Conservation (phyloP, 2,888 invertebrate genomes). For the Spodoptera littoralis region DNA sequence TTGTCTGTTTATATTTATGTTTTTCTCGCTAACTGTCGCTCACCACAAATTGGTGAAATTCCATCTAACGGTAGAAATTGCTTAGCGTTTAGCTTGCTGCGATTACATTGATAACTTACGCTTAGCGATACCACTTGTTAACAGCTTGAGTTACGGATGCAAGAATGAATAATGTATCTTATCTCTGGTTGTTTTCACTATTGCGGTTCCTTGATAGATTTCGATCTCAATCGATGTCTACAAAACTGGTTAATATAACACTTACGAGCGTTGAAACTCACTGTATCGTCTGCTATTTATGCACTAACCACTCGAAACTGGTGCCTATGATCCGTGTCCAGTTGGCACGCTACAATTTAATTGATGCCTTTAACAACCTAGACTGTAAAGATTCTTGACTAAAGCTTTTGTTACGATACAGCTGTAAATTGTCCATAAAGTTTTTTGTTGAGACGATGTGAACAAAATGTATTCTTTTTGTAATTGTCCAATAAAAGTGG, state of each 20-base stretch:
- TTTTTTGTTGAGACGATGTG: conserved; percentile 44
- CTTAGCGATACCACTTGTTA: conserved; percentile 44
- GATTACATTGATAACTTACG: conserved; percentile 56
- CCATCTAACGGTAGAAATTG: conserved; percentile 55
- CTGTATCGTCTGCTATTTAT: conserved; percentile 45
- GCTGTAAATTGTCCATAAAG: conserved; percentile 9
- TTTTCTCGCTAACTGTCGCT: conserved; percentile 47
- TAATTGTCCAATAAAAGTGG: conserved; percentile 72
- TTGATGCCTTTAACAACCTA: conserved; percentile 40
- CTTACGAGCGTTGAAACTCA: conserved; percentile 31
- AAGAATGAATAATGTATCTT: conserved; percentile 49
- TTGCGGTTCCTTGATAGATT: conserved; percentile 52
- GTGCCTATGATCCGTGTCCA: conserved; percentile 64
- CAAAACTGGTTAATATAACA: conserved; percentile 42
- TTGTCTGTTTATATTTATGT: conserved; percentile 40
- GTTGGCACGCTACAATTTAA: conserved; percentile 60
- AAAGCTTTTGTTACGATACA: conserved; percentile 51
- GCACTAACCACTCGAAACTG: conserved; percentile 60
- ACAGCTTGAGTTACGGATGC: conserved; percentile 47
- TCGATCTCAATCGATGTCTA: conserved; percentile 55
- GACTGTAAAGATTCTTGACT: conserved; percentile 48
- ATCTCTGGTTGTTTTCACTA: conserved; percentile 56
- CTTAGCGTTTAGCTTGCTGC: conserved; percentile 40
- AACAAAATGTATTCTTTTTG: conserved; percentile 65
- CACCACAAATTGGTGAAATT: conserved; percentile 62